Base-by-base conservation (phyloP, 1,140 invertebrate genomes). In the Drusus annulatus region DNA sequence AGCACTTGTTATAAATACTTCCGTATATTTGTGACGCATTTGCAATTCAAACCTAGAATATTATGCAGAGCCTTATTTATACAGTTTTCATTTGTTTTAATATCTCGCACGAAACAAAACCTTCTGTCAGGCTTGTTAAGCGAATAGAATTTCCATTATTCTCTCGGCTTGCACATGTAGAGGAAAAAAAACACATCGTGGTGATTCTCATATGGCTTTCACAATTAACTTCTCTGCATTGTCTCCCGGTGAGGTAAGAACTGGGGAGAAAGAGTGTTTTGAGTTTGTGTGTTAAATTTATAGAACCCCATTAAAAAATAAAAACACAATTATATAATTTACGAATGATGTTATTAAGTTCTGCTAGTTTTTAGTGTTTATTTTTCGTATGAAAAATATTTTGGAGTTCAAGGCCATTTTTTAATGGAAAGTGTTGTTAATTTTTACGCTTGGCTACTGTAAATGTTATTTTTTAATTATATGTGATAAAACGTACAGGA, bases 171-270 rank as follows among this genome's bases (percentile, higher is more conserved):
- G 68, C 68, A 71, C 68, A 71, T 71, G 68, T 54, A 71, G 68
- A 71, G 25, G n/a, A 51, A 71, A 71, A n/a, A 69, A 68, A 68
- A 45, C 69, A 52, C 7, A 68, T 13, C 36, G 36, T 19, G 63
- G 25, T 45, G 63, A 28, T 68, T 68, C 23, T 31, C 50, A 52
- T 23, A 51, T 76, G 56, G 56, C 60, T 63, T 76, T 76, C 36
- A 71, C 75, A 76, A 76, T 76, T 76, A 76, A 76, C 75, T 76
- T 65, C 31, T 62, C 19, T 51, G 28, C 31, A 50, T 76, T 76
- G 75, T 76, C 23, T 13, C 36, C 36, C 36, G 10, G 13, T 13
- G 36, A 45, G 36, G 10, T 13, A 45, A 45, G 36, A 45, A 45
- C 36, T 45, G 36, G 0, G n/a, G 1, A 45, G 36, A 45, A 10